Evolutionary conservation across 2,888 invertebrate genomes (phyloP), one percentile per base, ranked within the genome.

Genomic region (Polymixis flavicincta): DNA sequence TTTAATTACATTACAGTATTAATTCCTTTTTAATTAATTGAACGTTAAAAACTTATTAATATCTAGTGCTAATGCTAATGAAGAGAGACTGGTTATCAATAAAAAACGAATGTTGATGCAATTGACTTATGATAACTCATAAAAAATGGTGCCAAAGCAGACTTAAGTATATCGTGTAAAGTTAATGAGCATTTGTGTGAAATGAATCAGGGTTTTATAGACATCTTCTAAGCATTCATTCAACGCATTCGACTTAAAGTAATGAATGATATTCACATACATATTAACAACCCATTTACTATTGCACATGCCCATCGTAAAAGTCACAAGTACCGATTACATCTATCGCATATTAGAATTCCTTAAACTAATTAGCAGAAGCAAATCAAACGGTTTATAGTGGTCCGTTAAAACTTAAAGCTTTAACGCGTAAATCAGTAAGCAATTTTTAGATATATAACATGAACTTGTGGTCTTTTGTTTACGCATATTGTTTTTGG

Each of bases 291-390:
- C 42, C 28, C n/a, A 54, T 60, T 45, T 68, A 54, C 55, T 63
- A 32, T 32, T 60, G 32, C 50, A 54, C 22, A 42, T 28, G 50
- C n/a, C 17, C 25, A 25, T 75, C 73, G 63, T 85, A 71, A 83
- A 84, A 70, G 70, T 61, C 68, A 48, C 82, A 28, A 74, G 71
- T 72, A 32, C 59, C 63, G 28, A 73, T 85, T 48, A 78, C 78
- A 61, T 61, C 63, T 61, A 79, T 61, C 54, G 45, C 71, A 65
- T 67, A 75, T 74, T 78, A 69, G 61, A 74, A 66, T 76, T 69
- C 63, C 72, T 71, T 61, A 72, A 54, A 75, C 74, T 74, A 76
- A 84, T 76, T 79, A 83, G 32, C 32, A 63, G 32, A 74, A 75
- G 60, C 72, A 48, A 84, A 67, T 64, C 57, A 69, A 71, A 69